Conservation (phyloP, 2,888 invertebrate species). For the Tachystola acroxantha region DNA sequence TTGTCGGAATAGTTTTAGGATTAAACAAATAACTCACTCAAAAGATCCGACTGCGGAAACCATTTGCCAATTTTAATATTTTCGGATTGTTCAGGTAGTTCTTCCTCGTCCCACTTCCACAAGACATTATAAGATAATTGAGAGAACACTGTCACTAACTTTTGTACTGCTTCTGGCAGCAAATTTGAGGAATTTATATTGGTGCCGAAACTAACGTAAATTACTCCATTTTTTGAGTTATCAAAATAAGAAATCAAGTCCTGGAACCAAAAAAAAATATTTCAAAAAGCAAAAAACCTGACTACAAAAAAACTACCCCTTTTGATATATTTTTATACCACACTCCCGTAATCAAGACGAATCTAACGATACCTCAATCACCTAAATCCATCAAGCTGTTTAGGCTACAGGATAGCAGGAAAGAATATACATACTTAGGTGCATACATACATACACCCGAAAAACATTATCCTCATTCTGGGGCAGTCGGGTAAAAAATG, state of each 20-base stretch:
- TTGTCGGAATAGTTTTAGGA: too few species aligned
- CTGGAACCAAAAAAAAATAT: too few species aligned
- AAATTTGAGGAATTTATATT: constrained; percentile 27
- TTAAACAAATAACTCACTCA: too few species aligned
- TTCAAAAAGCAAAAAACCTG: too few species aligned
- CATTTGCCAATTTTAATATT: constrained; percentile 46
- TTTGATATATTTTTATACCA: background rate
- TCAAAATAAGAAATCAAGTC: constrained; percentile 37
- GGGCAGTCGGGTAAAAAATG: too few species aligned
- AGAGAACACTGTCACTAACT: constrained; percentile 40
- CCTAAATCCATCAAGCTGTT: too few species aligned
- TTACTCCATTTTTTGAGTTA: constrained; percentile 36
- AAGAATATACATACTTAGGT: too few species aligned
- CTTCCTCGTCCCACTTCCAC: constrained; percentile 46
- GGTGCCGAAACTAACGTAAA: constrained; percentile 51
- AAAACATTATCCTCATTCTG: too few species aligned
- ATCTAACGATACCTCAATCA: background rate
- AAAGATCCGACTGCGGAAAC: constrained; percentile 46
- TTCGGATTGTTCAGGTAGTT: constrained; percentile 24
- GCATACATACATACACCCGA: too few species aligned
- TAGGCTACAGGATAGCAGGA: too few species aligned
- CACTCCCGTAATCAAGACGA: background rate
- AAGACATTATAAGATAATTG: constrained; percentile 49
- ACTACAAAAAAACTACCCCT: background rate
- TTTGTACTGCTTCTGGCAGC: constrained; percentile 23